These are phyloP conservation scores for Odontothrips loti DNA, from an alignment of 2,888 invertebrate genomes.

Conservation along the genomic window DNA sequence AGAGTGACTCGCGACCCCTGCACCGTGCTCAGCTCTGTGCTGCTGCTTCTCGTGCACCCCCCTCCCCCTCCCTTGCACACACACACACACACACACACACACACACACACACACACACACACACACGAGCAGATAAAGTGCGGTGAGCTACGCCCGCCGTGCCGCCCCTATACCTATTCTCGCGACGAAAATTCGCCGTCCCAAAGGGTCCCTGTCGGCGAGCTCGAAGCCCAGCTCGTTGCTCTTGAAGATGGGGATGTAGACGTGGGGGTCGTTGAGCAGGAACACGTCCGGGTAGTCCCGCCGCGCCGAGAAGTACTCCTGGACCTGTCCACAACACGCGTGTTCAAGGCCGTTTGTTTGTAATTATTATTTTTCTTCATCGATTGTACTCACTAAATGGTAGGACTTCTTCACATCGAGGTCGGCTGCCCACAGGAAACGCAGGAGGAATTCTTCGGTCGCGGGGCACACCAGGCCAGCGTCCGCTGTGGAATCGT, in stretches of 20 bases:
- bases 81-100: too few relatives aligned
- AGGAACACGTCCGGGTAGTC: constrained; percentile 37
- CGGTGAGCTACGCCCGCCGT: too few relatives aligned
- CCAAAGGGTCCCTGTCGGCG: constrained; percentile 37
- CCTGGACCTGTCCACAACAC: constrained; percentile 35
- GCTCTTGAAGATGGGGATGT: constrained; percentile 33
- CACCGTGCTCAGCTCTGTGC: too few relatives aligned
- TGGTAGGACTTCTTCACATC: constrained; percentile 34
- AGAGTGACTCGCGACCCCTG: too few relatives aligned
- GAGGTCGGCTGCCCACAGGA: constrained; percentile 37
- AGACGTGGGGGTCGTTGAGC: constrained; percentile 34
- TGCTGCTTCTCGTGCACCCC: too few relatives aligned
- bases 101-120: too few relatives aligned
- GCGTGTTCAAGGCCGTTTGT: constrained; percentile 1
- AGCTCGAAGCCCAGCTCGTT: constrained; percentile 38
- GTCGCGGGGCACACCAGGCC: constrained; percentile 36
- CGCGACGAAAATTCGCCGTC: constrained; percentile 39
- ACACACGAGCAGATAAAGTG: too few relatives aligned
- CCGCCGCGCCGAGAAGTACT: constrained; percentile 37
- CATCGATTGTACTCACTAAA: constrained; percentile 36
- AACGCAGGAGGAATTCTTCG: constrained; percentile 39
- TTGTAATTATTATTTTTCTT: too few relatives aligned
- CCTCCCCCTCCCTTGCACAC: too few relatives aligned
- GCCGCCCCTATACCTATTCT: constrained; percentile 37
- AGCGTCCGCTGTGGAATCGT: constrained; percentile 35